Evolutionary conservation across 2,888 invertebrate genomes (phyloP), one percentile per base, ranked within the genome.

Genomic region (Lasioglossum figueresi): DNA sequence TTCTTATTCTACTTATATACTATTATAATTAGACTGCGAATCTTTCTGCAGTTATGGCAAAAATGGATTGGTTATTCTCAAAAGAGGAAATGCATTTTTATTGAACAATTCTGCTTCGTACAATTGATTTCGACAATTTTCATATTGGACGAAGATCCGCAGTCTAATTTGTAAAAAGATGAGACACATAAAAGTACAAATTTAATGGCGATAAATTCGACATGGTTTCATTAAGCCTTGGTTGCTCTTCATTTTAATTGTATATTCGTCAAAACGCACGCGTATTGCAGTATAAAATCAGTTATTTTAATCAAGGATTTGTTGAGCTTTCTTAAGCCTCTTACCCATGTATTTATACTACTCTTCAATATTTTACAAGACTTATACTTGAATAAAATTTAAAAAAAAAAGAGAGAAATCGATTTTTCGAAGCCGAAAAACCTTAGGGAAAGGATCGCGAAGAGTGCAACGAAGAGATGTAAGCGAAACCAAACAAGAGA

Each of bases 401-500:
- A 1, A 40, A 14, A 8, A 5, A 5, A 19, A 52, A 23, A 23
- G 1, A 5, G 23, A 8, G 48, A 52, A n/a, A 23, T 52, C 52
- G 23, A 10, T 52, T 19, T 48, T 19, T 19, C 0, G 23, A 10
- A 52, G 23, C 10, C 1, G 52, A 3, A 52, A 52, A 52, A 23
- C 10, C 23, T 52, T 10, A 10, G 8, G 10, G 14, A 4, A n/a
- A 52, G 14, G 8, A 34, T 71, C 34, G n/a, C 27, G 56, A 45
- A 70, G 74, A 4, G 43, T 68, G 45, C 59, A 19, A 75, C 23
- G n/a, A 19, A n/a, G 34, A 59, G 23, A 27, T 63, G 48, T 34
- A 45, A 75, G 59, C 6, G 40, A 83, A 71, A 45, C 45, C 48
- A 48, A 76, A 76, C 48, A 66, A 82, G 63, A 43, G 40, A 2